Evolutionary conservation across 2,113 vertebrate species (phyloP).

Genomic region (Philantomba maxwellii): DNA sequence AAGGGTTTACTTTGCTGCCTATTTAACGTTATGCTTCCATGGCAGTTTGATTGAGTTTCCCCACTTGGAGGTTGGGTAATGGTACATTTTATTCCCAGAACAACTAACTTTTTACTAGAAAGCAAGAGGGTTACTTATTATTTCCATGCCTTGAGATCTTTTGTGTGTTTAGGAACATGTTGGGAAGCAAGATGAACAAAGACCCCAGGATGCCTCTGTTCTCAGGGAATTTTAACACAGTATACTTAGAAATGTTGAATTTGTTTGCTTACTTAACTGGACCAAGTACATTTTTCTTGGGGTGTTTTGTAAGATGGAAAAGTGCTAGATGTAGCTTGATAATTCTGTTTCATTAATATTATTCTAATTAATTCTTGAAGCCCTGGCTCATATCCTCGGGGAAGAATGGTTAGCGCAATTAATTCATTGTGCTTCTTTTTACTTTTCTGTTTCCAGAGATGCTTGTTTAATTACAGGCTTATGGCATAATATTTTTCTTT

Average conservation of each 20-base stretch:
- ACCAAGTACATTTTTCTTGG: slow-evolving; percentile 17
- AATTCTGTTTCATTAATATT: slow-evolving; percentile 36
- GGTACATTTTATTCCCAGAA: slow-evolving; percentile 61
- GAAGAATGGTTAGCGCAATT: slow-evolving; percentile 23
- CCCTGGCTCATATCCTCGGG: slow-evolving; percentile 5
- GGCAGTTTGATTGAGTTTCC: slow-evolving; percentile 60
- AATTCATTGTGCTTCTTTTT: slow-evolving; percentile 50
- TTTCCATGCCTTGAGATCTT: slow-evolving; percentile 52
- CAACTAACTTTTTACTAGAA: slow-evolving; percentile 64
- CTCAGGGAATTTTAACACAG: slow-evolving; percentile 21
- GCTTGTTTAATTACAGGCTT: slow-evolving; percentile 46
- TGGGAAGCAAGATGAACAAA: slow-evolving; percentile 36
- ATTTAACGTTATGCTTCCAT: slow-evolving; percentile 35
- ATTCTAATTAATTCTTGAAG: slow-evolving; percentile 46
- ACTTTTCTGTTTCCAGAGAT: slow-evolving; percentile 30
- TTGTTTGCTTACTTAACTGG: slow-evolving; percentile 29
- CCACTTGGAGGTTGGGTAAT: not conserved
- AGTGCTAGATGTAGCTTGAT: slow-evolving; percentile 15
- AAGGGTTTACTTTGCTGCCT: slow-evolving; percentile 43
- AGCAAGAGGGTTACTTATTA: slow-evolving; percentile 52
- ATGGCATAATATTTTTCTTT: slow-evolving; percentile 33
- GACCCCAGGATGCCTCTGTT: not conserved
- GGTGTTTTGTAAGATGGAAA: slow-evolving; percentile 35
- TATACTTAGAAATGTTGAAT: not conserved
- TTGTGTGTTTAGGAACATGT: slow-evolving; percentile 51